Conservation (phyloP, 2,888 invertebrate genomes). For the Conistra vaccinii region DNA sequence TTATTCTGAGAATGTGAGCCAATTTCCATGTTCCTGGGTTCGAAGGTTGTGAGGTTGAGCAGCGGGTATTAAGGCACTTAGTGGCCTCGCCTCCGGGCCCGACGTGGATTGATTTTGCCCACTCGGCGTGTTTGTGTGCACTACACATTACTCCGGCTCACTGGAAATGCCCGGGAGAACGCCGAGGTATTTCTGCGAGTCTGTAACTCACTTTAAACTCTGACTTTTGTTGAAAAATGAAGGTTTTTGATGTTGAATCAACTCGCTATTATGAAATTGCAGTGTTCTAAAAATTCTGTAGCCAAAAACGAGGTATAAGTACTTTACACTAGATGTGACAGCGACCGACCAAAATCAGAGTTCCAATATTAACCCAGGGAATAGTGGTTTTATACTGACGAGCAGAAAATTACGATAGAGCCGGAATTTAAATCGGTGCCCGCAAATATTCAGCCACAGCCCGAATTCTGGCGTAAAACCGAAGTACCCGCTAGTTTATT, state of each 20-base stretch:
- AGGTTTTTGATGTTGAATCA: background rate
- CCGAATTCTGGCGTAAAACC: slow-evolving; percentile 41
- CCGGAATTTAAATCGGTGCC: slow-evolving; percentile 50
- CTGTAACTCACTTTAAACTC: slow-evolving; percentile 1
- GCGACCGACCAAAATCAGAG: slow-evolving; percentile 38
- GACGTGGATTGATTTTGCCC: slow-evolving; percentile 83
- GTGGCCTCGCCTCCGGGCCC: slow-evolving; percentile 72
- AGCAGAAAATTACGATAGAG: slow-evolving; percentile 52
- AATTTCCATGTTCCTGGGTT: slow-evolving; percentile 75
- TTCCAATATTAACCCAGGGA: slow-evolving; percentile 39
- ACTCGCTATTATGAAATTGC: slow-evolving; percentile 6
- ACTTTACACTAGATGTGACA: slow-evolving; percentile 37
- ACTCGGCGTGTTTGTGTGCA: slow-evolving; percentile 65
- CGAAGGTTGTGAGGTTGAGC: slow-evolving; percentile 74
- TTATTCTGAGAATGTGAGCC: slow-evolving; percentile 43
- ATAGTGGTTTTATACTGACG: slow-evolving; percentile 59
- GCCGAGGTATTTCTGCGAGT: slow-evolving; percentile 16
- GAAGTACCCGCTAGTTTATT: slow-evolving; percentile 53
- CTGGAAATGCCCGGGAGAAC: slow-evolving; percentile 52
- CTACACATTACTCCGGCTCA: slow-evolving; percentile 45
- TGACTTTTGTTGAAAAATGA: slow-evolving; percentile 6
- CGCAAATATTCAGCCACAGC: slow-evolving; percentile 52
- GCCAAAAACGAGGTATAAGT: slow-evolving; percentile 9
- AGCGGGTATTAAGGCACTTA: slow-evolving; percentile 82
- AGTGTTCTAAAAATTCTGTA: background rate